These are phyloP conservation scores for Drosophila sucinea DNA, from an alignment of 1,140 invertebrate species.

Conservation along the genomic window DNA sequence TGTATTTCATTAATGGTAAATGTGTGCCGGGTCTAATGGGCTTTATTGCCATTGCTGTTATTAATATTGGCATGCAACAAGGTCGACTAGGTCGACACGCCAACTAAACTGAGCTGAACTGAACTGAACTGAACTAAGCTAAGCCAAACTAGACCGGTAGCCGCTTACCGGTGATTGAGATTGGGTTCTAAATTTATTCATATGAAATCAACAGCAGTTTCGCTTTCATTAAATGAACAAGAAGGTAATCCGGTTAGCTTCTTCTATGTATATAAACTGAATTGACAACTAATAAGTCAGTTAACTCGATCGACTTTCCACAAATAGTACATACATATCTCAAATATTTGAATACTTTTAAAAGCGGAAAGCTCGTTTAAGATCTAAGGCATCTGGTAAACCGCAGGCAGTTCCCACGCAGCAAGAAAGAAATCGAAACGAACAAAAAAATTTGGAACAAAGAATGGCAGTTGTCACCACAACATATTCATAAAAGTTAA, in stretches of 20 bases:
- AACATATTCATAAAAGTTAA: conserved; percentile 72
- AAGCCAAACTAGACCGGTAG: neutral
- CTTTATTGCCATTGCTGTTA: conserved; percentile 80
- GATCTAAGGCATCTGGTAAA: conserved; percentile 10
- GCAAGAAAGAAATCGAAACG: neutral
- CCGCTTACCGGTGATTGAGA: neutral
- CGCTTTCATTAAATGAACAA: neutral
- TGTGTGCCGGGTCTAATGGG: conserved; percentile 78
- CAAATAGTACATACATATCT: no score
- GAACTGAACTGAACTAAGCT: neutral
- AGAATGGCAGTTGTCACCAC: conserved; percentile 46
- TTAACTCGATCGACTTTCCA: no score
- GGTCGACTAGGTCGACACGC: conserved; percentile 50
- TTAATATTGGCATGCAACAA: conserved; percentile 79
- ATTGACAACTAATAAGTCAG: no score
- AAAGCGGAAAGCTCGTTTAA: neutral
- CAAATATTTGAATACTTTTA: no score
- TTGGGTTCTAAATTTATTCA: neutral
- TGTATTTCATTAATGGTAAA: conserved; percentile 79
- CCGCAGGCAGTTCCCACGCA: conserved; percentile 47
- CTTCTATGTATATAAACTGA: no score
- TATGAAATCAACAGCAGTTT: neutral
- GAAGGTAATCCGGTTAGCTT: neutral
- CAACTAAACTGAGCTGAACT: conserved; percentile 16
- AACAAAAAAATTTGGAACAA: conserved; percentile 2